These are phyloP conservation scores for Myioborus miniatus DNA, from an alignment of 2,797 vertebrate species.

Conservation along the genomic window DNA sequence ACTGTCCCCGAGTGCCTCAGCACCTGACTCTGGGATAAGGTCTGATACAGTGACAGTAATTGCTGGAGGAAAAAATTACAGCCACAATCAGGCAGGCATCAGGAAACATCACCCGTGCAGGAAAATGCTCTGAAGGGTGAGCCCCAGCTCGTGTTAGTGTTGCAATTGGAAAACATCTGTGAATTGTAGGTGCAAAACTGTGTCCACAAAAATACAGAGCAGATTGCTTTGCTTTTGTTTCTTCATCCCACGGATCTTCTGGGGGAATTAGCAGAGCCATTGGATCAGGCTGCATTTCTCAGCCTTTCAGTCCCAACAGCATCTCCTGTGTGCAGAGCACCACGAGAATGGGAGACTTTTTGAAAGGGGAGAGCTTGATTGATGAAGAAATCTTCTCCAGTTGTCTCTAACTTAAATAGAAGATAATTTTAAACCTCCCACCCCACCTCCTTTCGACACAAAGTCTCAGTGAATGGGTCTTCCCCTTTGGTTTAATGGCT, in stretches of 20 bases:
- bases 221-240: not conserved
- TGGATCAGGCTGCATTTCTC: not conserved
- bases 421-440: not conserved
- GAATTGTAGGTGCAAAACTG: not conserved
- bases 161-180: not conserved
- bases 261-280: not conserved
- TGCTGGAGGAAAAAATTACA: not conserved
- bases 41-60: not conserved
- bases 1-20: not conserved
- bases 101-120: not conserved
- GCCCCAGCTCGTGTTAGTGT: not conserved
- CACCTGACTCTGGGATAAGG: not conserved
- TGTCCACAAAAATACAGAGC: not conserved
- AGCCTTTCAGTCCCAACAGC: not conserved
- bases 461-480: not conserved
- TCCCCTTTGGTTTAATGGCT: not conserved
- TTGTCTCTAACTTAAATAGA: not conserved
- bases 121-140: not conserved
- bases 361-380: not conserved
- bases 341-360: accelerated
- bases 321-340: not conserved
- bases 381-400: not conserved
- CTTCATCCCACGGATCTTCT: not conserved
- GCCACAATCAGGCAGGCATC: not conserved
- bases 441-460: not conserved